These are phyloP conservation scores for Drosophila mayri DNA, from an alignment of 1,140 invertebrate species.

Conservation along the genomic window DNA sequence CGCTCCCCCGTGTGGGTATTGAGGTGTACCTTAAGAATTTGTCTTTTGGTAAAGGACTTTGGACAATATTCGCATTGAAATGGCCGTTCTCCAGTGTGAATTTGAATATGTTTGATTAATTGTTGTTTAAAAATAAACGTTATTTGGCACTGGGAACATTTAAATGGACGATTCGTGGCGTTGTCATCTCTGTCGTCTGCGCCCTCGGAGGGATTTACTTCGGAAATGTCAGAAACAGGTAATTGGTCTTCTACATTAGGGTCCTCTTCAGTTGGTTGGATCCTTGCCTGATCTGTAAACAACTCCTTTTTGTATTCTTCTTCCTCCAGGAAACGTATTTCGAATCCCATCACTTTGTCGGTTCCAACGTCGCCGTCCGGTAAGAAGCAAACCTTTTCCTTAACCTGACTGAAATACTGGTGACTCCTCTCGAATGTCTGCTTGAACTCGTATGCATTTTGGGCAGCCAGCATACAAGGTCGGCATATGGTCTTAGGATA, in stretches of 20 bases:
- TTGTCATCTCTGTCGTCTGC: neutral
- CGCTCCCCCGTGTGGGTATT: neutral
- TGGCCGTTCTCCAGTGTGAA: constrained; percentile 1
- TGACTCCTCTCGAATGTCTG: neutral
- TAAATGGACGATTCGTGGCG: neutral
- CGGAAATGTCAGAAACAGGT: neutral
- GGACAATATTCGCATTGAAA: neutral
- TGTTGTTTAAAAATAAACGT: neutral
- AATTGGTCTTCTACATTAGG: neutral
- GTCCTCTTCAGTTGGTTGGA: neutral
- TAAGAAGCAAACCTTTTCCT: neutral
- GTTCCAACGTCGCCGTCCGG: neutral
- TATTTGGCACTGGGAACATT: neutral
- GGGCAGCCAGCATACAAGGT: neutral
- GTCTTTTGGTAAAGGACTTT: neutral
- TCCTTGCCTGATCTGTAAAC: neutral
- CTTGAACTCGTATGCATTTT: constrained; percentile 3
- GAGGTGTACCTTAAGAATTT: neutral
- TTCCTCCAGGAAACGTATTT: neutral
- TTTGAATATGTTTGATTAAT: neutral
- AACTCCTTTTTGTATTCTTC: neutral
- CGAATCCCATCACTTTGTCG: neutral
- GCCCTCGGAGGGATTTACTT: neutral
- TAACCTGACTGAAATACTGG: neutral
- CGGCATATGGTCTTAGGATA: constrained; percentile 1